Evolutionary conservation across 2,113 vertebrate genomes (phyloP), one percentile per base, ranked within the genome.

Genomic region (Scomber japonicus): DNA sequence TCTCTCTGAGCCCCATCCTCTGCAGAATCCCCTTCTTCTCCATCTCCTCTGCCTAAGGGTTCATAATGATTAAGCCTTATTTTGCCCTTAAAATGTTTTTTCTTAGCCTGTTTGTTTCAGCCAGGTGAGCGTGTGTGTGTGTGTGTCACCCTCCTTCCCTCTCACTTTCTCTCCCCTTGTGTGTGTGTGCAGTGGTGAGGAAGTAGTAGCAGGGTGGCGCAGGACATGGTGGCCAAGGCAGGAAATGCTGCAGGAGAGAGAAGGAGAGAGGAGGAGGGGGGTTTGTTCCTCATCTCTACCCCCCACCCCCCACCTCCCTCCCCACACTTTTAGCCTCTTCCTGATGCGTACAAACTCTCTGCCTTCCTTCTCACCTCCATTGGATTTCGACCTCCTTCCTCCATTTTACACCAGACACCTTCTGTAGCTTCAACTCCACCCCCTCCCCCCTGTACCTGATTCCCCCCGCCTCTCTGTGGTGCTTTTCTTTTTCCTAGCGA

Each of bases 191-290:
- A 83, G 51, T 78, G 78, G 74, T 83, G 81, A 84, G 86, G 73
- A 66, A 68, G 63, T 80, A 77, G 88, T 82, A 81, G 64, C 80
- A 64, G 73, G 78, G 85, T 88, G 89, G 88, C 82, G 88, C 87
- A 93, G 90, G 89, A 92, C 91, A 88, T 66, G 83, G 90, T 91
- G 91, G 91, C 84, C 88, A 51, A 85, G 74, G 69, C 82, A 84
- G 86, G 89, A 87, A 93, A 90, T 82, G 86, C 86, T 93, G 89
- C 88, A 91, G 87, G 65, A 86, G 62, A 77, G 63, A 77, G 75
- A 83, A 14, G 63, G 73, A 81, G 61, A 44, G 65, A 21, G 67
- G 19, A 66, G 69, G 15, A 71, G 65, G 62, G 45, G 55, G 44
- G 74, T 15, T 55, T 62, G 49, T 78, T 83, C 44, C 64, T 83